Percentiles rank a stretch among this genome's conserved stretches.
These are phyloP conservation scores for Spea hammondii DNA, from an alignment of 2,797 vertebrate species.

Conservation along the genomic window DNA sequence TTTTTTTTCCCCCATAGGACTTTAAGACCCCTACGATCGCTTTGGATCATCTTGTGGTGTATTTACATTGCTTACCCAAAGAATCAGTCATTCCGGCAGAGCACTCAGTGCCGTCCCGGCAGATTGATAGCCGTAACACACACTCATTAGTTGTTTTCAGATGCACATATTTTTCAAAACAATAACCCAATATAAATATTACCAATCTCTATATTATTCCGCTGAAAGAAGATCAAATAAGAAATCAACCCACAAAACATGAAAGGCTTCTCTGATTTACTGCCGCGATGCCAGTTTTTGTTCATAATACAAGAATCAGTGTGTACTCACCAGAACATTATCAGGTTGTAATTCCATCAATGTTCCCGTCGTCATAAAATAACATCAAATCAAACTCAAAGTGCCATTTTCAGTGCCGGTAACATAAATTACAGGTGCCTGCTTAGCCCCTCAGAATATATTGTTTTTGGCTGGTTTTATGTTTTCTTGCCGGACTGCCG, in stretches of 20 bases:
- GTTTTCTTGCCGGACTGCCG: not conserved
- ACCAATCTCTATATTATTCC: constrained; percentile 4
- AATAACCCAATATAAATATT: constrained; percentile 10
- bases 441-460: not conserved
- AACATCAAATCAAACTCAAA: not conserved
- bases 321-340: constrained; percentile 23
- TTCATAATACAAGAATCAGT: constrained; percentile 16
- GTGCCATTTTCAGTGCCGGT: not conserved
- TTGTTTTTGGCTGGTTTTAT: not conserved
- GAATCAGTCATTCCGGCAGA: no score
- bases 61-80: no score
- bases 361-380: constrained; percentile 1
- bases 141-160: not conserved
- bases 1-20: no score
- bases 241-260: constrained; percentile 9
- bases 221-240: constrained; percentile 24
- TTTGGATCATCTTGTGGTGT: no score
- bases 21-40: no score
- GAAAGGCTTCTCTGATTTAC: constrained; percentile 14
- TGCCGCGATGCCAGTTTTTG: not conserved
- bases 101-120: no score
- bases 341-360: constrained; percentile 34
- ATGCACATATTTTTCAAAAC: constrained; percentile 8
- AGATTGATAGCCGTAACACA: no score
- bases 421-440: constrained; percentile 5